These are phyloP conservation scores for Stigmatopora argus DNA, from an alignment of 2,113 vertebrate genomes.

Conservation along the genomic window DNA sequence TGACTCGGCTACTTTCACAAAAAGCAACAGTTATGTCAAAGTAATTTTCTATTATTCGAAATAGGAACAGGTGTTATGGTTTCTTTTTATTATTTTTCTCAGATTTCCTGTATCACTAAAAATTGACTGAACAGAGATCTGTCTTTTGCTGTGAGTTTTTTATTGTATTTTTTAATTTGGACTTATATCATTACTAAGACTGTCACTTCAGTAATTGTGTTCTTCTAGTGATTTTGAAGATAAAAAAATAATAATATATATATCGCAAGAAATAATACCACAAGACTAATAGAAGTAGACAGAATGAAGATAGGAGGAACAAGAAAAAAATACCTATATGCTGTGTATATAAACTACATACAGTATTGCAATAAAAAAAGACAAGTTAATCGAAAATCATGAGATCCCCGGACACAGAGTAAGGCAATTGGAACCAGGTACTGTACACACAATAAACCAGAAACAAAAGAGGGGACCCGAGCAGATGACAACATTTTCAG, in stretches of 20 bases:
- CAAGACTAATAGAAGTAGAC: neutral
- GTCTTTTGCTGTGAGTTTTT: neutral
- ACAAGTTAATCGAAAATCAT: neutral
- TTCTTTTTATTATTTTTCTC: neutral
- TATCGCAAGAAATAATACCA: neutral
- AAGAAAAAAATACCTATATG: neutral
- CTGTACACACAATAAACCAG: slow-evolving; percentile 38
- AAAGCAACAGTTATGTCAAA: no score
- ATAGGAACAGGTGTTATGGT: neutral
- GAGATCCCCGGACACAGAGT: slow-evolving; percentile 24
- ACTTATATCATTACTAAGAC: neutral
- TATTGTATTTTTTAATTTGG: neutral
- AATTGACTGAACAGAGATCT: neutral
- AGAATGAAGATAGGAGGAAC: neutral
- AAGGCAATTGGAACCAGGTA: slow-evolving; percentile 25
- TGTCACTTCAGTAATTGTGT: neutral
- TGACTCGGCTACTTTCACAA: no score
- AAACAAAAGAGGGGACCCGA: slow-evolving; percentile 47
- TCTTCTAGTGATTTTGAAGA: no score
- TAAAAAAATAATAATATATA: neutral
- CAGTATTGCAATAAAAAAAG: neutral
- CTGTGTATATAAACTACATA: neutral
- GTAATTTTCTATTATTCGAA: no score
- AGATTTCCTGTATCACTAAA: neutral
- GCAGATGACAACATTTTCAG: slow-evolving; percentile 63